Evolutionary conservation across 1,140 invertebrate genomes (phyloP).

Genomic region (Alviniconcha marisindica): DNA sequence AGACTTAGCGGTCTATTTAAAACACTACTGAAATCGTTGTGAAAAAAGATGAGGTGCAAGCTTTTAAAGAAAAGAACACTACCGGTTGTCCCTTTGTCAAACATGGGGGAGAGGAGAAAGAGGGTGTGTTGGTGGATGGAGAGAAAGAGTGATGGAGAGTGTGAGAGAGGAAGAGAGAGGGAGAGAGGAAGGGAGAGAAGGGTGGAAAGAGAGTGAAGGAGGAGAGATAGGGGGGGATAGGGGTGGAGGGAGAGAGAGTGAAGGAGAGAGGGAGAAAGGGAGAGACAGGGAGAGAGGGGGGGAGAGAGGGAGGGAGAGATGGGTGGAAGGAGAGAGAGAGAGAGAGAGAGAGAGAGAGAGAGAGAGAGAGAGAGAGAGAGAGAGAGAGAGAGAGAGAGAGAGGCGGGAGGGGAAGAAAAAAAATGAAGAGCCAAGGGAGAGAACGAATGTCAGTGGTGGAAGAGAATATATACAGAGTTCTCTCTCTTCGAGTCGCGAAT

Average conservation of each 20-base stretch:
- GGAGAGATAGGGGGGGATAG: background rate
- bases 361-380: background rate
- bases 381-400: background rate
- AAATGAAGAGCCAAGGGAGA: conserved; percentile 25
- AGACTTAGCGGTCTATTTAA: too few species aligned
- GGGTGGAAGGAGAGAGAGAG: background rate
- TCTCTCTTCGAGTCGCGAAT: too few species aligned
- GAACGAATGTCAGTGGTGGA: too few species aligned
- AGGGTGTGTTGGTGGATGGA: background rate
- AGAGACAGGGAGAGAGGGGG: background rate
- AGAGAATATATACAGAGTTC: too few species aligned
- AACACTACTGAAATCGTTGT: too few species aligned
- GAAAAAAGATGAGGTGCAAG: too few species aligned
- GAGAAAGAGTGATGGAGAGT: background rate
- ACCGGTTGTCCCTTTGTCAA: too few species aligned
- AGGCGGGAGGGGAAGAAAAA: background rate
- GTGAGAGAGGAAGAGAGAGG: background rate
- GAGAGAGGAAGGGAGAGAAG: background rate
- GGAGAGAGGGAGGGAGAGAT: background rate
- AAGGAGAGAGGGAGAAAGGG: background rate
- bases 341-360: conserved; percentile 11
- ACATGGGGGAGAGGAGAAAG: background rate
- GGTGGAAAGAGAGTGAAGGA: background rate
- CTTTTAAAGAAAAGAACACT: too few species aligned
- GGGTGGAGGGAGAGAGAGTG: background rate